A percentile compares a stretch with the other conserved stretches of the same genome.
Evolutionary conservation across 1,140 invertebrate genomes (phyloP).

Genomic region (Battus philenor): DNA sequence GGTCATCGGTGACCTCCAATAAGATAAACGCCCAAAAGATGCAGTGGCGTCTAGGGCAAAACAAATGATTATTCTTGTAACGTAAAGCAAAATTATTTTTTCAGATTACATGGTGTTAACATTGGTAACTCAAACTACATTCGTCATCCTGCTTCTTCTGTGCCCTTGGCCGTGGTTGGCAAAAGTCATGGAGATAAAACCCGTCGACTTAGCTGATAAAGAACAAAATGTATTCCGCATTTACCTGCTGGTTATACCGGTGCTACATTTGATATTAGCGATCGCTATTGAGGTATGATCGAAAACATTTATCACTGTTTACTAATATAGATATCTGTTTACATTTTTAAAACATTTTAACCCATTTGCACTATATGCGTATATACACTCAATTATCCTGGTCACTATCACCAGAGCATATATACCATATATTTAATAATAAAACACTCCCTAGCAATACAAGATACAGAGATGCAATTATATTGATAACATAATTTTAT

Average conservation of each 20-base stretch:
- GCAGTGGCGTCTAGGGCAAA: too few relatives aligned
- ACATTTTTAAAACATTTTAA: too few relatives aligned
- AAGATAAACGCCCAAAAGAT: too few relatives aligned
- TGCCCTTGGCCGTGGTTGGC: slow-evolving; percentile 60
- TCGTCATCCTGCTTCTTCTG: slow-evolving; percentile 54
- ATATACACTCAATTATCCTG: too few relatives aligned
- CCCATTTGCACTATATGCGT: neutral
- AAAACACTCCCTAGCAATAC: too few relatives aligned
- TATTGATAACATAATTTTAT: too few relatives aligned
- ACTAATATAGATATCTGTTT: too few relatives aligned
- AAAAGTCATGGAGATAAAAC: slow-evolving; percentile 57
- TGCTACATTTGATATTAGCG: slow-evolving; percentile 58
- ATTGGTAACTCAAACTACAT: slow-evolving; percentile 48
- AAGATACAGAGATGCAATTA: too few relatives aligned
- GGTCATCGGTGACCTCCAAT: too few relatives aligned
- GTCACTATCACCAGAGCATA: too few relatives aligned
- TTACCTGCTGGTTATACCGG: slow-evolving; percentile 62
- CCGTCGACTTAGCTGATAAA: slow-evolving; percentile 26
- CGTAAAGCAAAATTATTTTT: slow-evolving; percentile 21
- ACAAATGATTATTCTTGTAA: slow-evolving; percentile 1
- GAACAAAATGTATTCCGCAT: slow-evolving; percentile 61
- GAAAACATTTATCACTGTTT: too few relatives aligned
- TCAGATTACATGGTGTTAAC: slow-evolving; percentile 62
- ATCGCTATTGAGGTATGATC: slow-evolving; percentile 59
- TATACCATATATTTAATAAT: too few relatives aligned